phyloP scores from a whole-genome alignment of 2,113 vertebrate genomes.

The Parotia lawesii region DNA sequence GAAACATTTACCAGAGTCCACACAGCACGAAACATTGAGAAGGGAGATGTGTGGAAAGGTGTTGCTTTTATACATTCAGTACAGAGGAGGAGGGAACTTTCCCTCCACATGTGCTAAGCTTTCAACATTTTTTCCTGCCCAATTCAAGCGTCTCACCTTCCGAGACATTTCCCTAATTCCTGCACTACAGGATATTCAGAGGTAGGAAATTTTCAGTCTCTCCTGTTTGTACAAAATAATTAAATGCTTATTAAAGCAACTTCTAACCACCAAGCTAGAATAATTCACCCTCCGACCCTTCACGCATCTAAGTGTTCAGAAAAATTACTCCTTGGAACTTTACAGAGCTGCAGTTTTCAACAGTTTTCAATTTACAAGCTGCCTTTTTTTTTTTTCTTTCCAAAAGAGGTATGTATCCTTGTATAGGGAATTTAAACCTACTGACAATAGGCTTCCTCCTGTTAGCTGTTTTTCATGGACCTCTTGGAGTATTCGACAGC shows the following conservation, averaged over 20 bases:
- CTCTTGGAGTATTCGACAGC: neutral
- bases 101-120: neutral
- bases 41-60: neutral
- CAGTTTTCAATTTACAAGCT: slow-evolving; percentile 25
- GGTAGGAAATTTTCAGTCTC: neutral
- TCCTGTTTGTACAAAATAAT: neutral
- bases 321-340: neutral
- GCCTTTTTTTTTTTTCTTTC: neutral
- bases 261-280: neutral
- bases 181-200: neutral
- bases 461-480: neutral
- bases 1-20: neutral
- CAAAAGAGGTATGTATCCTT: neutral
- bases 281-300: neutral
- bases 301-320: neutral
- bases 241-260: neutral
- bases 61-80: neutral
- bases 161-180: neutral
- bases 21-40: neutral
- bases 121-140: neutral
- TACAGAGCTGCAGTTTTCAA: slow-evolving; percentile 6
- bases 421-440: neutral
- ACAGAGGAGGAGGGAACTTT: neutral
- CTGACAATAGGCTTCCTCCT: neutral
- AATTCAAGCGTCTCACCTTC: neutral